phyloP scores from a whole-genome alignment of 2,113 vertebrate species.

The Ctenodactylus gundi region DNA sequence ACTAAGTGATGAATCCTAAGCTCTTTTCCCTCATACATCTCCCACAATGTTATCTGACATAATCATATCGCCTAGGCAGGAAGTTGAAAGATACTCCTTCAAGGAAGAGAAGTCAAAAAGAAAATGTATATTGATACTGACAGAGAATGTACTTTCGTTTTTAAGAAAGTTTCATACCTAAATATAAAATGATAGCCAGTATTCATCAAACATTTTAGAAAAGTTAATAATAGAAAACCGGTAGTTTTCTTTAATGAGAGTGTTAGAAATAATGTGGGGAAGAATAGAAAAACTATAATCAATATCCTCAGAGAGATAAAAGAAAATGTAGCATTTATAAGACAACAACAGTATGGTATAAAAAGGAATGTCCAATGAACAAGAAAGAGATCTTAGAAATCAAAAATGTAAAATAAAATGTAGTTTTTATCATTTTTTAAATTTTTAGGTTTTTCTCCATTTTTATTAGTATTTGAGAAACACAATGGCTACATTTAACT shows the following conservation, averaged over 20 bases:
- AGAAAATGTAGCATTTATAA: not conserved
- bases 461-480: too few species aligned
- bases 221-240: not conserved
- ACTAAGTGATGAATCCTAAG: not conserved
- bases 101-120: not conserved
- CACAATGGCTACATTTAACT: too few species aligned
- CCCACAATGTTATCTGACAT: not conserved
- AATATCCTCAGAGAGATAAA: not conserved
- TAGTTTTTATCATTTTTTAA: too few species aligned
- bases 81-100: not conserved
- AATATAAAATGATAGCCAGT: not conserved
- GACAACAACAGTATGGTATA: not conserved
- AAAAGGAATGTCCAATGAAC: not conserved
- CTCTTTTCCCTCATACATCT: not conserved
- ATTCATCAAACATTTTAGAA: constrained; percentile 2
- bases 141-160: not conserved
- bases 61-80: not conserved
- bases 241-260: not conserved
- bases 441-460: too few species aligned
- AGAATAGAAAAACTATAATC: not conserved
- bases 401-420: not conserved
- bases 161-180: not conserved
- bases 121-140: not conserved
- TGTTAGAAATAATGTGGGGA: not conserved
- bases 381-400: not conserved